phyloP scores from a whole-genome alignment of 2,888 invertebrate species.

The Agapostemon virescens region DNA sequence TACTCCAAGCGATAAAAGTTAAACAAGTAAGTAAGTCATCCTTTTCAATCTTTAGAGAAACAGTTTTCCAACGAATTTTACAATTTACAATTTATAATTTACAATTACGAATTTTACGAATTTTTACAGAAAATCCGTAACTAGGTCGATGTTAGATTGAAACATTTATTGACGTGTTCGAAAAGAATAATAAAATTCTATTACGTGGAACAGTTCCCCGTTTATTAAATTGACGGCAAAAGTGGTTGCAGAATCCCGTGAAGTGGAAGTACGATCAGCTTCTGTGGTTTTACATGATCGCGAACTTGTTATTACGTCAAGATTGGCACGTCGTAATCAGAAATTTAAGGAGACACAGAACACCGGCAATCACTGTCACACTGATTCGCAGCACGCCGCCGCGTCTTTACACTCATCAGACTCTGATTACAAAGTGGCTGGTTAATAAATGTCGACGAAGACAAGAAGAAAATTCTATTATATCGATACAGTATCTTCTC shows the following conservation, averaged over 20 bases:
- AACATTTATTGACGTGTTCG: neutral
- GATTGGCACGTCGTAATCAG: constrained; percentile 22
- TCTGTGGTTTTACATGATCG: constrained; percentile 14
- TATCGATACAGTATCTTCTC: too few species aligned
- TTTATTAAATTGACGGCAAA: neutral
- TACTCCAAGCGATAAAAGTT: too few species aligned
- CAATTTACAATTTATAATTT: too few species aligned
- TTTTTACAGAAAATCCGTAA: neutral
- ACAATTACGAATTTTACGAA: too few species aligned
- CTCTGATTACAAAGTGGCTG: constrained; percentile 7
- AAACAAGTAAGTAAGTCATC: too few species aligned
- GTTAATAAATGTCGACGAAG: constrained; percentile 18
- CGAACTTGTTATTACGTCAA: constrained; percentile 19
- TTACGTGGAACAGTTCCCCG: neutral
- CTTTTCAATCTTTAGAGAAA: too few species aligned
- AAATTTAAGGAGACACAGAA: constrained; percentile 18
- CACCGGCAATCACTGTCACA: constrained; percentile 20
- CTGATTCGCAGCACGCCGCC: constrained; percentile 9
- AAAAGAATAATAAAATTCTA: neutral
- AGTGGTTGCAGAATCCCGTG: neutral
- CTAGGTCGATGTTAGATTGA: neutral
- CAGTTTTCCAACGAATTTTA: neutral
- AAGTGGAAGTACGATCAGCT: constrained; percentile 4
- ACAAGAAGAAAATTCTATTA: constrained; percentile 7
- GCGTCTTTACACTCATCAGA: constrained; percentile 4